phyloP scores from a whole-genome alignment of 2,113 vertebrate genomes.

The Percina caprodes region DNA sequence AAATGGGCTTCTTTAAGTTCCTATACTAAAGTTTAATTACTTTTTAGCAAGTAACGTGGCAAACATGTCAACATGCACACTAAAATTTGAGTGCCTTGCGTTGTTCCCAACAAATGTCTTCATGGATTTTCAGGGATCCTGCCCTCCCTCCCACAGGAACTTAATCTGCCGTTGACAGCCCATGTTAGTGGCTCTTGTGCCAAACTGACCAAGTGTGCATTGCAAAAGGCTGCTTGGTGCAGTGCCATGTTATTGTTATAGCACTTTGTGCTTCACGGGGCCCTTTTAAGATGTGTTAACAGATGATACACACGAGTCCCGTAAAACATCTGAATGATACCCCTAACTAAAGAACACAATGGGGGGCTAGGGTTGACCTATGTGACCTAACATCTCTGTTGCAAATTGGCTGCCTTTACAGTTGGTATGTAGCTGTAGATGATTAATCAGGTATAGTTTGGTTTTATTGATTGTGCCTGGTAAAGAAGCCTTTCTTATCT shows the following conservation, averaged over 20 bases:
- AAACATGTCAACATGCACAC: background rate
- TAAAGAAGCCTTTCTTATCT: background rate
- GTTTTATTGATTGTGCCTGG: background rate
- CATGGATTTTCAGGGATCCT: conserved; percentile 43
- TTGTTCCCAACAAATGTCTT: conserved; percentile 55
- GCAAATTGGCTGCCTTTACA: conserved; percentile 11
- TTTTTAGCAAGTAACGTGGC: conserved; percentile 10
- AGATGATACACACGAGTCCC: conserved; percentile 57
- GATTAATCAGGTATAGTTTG: background rate
- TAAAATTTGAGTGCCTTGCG: background rate
- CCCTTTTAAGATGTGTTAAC: conserved; percentile 71
- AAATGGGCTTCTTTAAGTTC: too few species aligned
- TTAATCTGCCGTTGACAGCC: conserved; percentile 73
- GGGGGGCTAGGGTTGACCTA: background rate
- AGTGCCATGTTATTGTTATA: conserved; percentile 51
- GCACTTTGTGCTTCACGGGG: conserved; percentile 51
- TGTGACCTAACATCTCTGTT: conserved; percentile 18
- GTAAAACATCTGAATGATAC: conserved; percentile 56
- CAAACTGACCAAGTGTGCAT: conserved; percentile 70
- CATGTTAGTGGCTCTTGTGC: conserved; percentile 44
- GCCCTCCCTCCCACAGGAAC: conserved; percentile 51
- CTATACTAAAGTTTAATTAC: background rate
- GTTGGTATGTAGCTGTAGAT: conserved; percentile 9
- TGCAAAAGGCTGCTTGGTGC: conserved; percentile 62
- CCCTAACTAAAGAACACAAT: conserved; percentile 16